Evolutionary conservation across 2,888 invertebrate genomes (phyloP), one percentile per base, ranked within the genome.

Genomic region (Meteorus colon): DNA sequence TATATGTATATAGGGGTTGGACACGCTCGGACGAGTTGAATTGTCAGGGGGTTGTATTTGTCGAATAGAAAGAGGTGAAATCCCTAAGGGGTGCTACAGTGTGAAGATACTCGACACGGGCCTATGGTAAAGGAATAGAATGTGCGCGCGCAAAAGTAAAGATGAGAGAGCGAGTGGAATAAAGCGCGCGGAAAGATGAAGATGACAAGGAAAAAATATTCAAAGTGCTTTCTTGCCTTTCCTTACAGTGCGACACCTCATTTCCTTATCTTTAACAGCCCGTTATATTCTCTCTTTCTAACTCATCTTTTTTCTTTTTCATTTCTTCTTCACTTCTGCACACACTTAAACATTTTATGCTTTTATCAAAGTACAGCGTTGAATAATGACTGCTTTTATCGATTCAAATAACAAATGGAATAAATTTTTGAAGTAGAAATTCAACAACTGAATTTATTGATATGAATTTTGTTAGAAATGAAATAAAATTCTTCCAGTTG

Each of bases 191-290:
- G 14, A 31, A 34, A 41, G 65, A 34, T 45, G 81, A 27, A 34
- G 37, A 63, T 6, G 60, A 34, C 31, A 63, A 31, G 63, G 24
- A 24, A 24, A 63, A 31, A 31, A 14, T 48, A 41, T 41, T n/a
- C 55, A 19, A 19, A 55, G 55, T n/a, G 55, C 68, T 69, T 68
- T 66, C 45, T 19, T 31, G 14, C 70, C 19, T 65, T 31, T 77
- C 76, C 75, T 77, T 75, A 74, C 77, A 55, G 78, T 78, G 87
- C 88, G 89, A 89, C 89, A 89, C 89, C 89, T 89, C 89, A 89
- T 89, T 89, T 89, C 88, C 89, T 89, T 89, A 89, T 89, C 89
- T 89, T 87, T 89, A 89, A 89, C 88, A 89, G 88, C 84, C 89
- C 87, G 88, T 89, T 89, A 89, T 86, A 55, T 55, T 55, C 55